Evolutionary conservation across 2,113 vertebrate species (phyloP), one percentile per base, ranked within the genome.

Genomic region (Centropristis striata): DNA sequence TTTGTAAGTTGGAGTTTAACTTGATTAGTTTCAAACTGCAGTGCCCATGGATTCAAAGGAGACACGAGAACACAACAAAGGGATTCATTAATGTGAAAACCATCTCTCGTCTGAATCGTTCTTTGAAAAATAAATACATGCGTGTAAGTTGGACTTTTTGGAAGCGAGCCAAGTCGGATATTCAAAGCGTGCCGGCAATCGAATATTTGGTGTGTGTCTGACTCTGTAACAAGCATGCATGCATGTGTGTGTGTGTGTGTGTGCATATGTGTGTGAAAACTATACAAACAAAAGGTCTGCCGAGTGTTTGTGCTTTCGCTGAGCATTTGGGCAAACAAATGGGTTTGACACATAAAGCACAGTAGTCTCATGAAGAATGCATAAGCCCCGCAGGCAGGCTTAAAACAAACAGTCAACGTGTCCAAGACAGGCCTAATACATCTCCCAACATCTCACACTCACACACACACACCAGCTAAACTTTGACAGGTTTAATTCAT

Each of bases 291-390:
- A 90, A 90, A 76, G 85, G 86, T 92, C 80, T 58, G 8, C 77
- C 1, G 80, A 90, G 85, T 85, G 86, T 86, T 86, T 88, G 70
- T 79, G 86, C 86, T 87, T 88, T 87, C 59, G 47, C 81, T 79
- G 77, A 86, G 85, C 82, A 90, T 92, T 91, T 91, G 88, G 87
- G 88, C 84, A 93, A 92, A 94, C 92, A 94, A 94, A 93, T 93
- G 83, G 77, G 75, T 90, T 86, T 91, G 92, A 94, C 91, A 93
- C 89, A 90, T 91, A 85, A 92, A 94, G 87, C 86, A 74, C 72
- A 75, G 83, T 75, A 71, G 51, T 84, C 91, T 92, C 92, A 94
- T 94, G 87, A 90, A 93, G 87, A 91, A 93, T 94, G 91, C 93
- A 94, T 91, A 78, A 93, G 90, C 88, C 92, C 88, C 2, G 78